Evolutionary conservation across 2,888 invertebrate species (phyloP).

Genomic region (Drosophila robusta): DNA sequence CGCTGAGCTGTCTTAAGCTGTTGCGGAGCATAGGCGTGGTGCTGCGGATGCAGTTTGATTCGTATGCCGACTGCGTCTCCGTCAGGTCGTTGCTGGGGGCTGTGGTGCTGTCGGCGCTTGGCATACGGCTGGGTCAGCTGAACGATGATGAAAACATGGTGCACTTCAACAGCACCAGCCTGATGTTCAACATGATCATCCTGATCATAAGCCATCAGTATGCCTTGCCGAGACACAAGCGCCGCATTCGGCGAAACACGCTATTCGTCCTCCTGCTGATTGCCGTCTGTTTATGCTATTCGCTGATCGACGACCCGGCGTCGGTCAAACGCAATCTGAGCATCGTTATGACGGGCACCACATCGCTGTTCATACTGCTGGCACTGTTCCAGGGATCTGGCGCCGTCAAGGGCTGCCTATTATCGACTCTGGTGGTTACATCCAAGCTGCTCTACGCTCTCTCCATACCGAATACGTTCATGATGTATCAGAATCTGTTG

Average conservation of each 20-base stretch:
- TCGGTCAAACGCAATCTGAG: neutral
- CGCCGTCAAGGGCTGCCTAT: constrained; percentile 1
- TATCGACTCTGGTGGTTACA: constrained; percentile 14
- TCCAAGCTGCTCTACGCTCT: constrained; percentile 24
- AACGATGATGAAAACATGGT: neutral
- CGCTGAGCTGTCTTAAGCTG: constrained; percentile 23
- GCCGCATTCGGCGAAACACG: neutral
- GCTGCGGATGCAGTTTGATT: fast-evolving
- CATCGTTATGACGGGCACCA: constrained; percentile 3
- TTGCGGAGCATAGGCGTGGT: constrained; percentile 8
- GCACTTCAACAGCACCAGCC: neutral
- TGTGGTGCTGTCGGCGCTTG: constrained; percentile 7
- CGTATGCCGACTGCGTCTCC: neutral
- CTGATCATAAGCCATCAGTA: constrained; percentile 1
- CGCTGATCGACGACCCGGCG: neutral
- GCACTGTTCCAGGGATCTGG: neutral
- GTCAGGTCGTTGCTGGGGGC: constrained; percentile 12
- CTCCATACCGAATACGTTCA: neutral
- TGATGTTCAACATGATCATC: neutral
- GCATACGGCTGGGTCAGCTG: constrained; percentile 27
- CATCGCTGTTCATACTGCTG: constrained; percentile 3
- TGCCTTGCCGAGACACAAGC: neutral
- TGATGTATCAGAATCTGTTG: constrained; percentile 12
- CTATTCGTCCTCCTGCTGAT: neutral
- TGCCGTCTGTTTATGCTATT: constrained; percentile 3